These are phyloP conservation scores for Aix galericulata DNA, from an alignment of 2,113 vertebrate species.

Conservation along the genomic window DNA sequence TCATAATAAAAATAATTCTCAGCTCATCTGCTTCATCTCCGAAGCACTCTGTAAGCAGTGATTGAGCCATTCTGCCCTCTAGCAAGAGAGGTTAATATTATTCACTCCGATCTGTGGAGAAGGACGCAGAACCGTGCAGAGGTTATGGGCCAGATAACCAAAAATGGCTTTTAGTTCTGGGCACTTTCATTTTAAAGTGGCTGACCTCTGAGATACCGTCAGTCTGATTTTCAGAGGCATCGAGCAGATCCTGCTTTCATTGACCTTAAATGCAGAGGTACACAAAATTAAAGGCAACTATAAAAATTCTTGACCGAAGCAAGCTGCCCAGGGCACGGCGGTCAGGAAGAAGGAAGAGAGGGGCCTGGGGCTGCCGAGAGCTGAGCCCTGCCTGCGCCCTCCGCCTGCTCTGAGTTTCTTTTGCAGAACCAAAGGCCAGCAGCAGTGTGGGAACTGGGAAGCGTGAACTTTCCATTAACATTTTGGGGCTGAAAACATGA, in stretches of 20 bases:
- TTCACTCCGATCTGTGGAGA: background rate
- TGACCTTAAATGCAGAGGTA: background rate
- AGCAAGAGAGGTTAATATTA: constrained; percentile 32
- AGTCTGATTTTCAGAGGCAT: constrained; percentile 10
- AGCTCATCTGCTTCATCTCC: background rate
- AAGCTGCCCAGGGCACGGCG: rapidly evolving
- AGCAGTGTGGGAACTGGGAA: background rate
- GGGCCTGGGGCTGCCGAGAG: background rate
- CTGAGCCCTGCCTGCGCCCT: rapidly evolving
- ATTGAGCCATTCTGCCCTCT: constrained; percentile 14
- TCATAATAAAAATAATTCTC: background rate
- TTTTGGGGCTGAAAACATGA: background rate
- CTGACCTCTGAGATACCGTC: constrained; percentile 1
- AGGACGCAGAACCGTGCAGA: background rate
- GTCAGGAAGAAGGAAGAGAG: background rate
- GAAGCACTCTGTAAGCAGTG: background rate
- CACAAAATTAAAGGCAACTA: background rate
- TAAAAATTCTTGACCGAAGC: background rate
- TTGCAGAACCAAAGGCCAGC: background rate
- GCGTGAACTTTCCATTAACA: background rate
- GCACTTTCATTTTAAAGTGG: constrained; percentile 19
- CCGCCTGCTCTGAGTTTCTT: background rate
- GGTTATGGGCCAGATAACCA: constrained; percentile 49
- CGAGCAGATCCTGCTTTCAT: background rate
- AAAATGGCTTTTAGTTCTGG: constrained; percentile 51